Percentiles rank a stretch among this genome's conserved stretches.
These are phyloP conservation scores for Achlya flavicornis DNA, from an alignment of 2,888 invertebrate genomes.

Conservation along the genomic window DNA sequence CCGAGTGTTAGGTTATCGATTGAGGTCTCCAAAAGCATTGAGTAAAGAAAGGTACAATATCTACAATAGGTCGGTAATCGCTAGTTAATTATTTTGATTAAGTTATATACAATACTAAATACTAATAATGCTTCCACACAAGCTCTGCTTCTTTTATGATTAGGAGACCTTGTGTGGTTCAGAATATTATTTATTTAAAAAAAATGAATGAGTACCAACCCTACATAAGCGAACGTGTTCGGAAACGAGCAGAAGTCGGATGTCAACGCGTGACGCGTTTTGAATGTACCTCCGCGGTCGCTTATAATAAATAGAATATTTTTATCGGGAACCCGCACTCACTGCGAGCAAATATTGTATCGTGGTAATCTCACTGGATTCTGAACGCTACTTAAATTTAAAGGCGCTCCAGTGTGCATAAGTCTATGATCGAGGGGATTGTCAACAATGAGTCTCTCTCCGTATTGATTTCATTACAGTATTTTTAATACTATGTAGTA, in stretches of 20 bases:
- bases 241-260: constrained; percentile 66
- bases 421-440: constrained; percentile 27
- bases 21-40: not conserved
- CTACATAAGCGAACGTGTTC: constrained; percentile 46
- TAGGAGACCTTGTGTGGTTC: too few species aligned
- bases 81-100: not conserved
- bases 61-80: not conserved
- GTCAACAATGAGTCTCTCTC: not conserved
- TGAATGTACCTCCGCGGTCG: constrained; percentile 66
- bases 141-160: not conserved
- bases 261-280: constrained; percentile 78
- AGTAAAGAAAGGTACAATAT: not conserved
- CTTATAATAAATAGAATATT: constrained; percentile 82
- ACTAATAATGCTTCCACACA: not conserved
- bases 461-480: not conserved
- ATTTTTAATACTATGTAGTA: too few species aligned
- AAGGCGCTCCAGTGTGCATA: constrained; percentile 30
- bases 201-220: constrained; percentile 32
- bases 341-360: constrained; percentile 71
- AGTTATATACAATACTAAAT: too few species aligned
- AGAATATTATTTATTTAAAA: not conserved
- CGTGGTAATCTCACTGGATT: constrained; percentile 19
- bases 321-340: constrained; percentile 79
- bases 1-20: not conserved
- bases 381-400: constrained; percentile 28